Base-by-base conservation (phyloP, 2,888 invertebrate genomes). In the Eristalis pertinax region DNA sequence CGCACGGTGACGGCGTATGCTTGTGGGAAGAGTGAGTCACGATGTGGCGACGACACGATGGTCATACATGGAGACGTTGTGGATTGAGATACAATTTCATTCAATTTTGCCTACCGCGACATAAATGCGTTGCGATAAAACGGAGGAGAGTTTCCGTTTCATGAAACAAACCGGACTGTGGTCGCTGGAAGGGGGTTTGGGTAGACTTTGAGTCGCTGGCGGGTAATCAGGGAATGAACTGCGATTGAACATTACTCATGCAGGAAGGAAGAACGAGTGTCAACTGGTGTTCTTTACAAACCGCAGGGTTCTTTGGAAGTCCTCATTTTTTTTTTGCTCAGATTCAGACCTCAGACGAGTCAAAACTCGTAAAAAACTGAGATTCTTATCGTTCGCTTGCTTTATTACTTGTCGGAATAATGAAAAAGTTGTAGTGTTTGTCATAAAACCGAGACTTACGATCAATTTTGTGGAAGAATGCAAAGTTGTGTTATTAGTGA, bases 61-160 rank as follows among this genome's bases (percentile, higher is more conserved):
- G 13, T 11, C 38, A 73, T 24, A 56, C 13, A 64, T 65, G 43
- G 50, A 32, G 50, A 50, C 43, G 62, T 68, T 24, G 11, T n/a
- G n/a, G 43, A 8, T 8, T 62, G 22, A 26, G 60, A 76, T 68
- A 41, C 15, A 29, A 56, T 50, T 76, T 76, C 60, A 62, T 63
- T 68, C 29, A 67, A 22, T 19, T 43, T 38, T 58, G 15, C 35
- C 38, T 60, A 35, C 15, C 22, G 68, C 43, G 60, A 13, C 19
- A 62, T 43, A 68, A 77, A 62, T 77, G 69, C 67, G 76, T 76
- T 29, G 67, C 41, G 41, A 62, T 8, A 19, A 70, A 15, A 69
- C 35, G 8, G 32, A n/a, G 32, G 26, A 5, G 13, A 13, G 32
- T 79, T 79, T 72, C 72, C 72, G 65, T 58, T 5, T 72, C 24